Conservation (phyloP, 2,888 invertebrate species). For the Nezara viridula region DNA sequence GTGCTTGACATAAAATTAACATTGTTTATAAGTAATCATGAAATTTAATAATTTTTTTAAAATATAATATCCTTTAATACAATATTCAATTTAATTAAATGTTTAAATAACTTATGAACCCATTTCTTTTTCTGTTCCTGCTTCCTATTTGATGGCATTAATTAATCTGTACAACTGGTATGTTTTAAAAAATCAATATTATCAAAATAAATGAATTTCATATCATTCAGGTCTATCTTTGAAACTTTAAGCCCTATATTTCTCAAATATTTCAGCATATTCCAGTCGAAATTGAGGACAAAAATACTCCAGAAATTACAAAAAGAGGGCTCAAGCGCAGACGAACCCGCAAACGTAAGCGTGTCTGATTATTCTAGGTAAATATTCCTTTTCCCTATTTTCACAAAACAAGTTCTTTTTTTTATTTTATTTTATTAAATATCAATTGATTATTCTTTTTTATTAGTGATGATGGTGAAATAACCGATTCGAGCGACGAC, state of each 20-base stretch:
- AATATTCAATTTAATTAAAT: conserved; percentile 1
- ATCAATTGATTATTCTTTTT: neutral
- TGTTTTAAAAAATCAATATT: conserved; percentile 4
- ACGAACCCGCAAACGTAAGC: conserved; percentile 88
- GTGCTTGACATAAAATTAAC: conserved; percentile 49
- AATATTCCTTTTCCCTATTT: conserved; percentile 18
- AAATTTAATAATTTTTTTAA: neutral
- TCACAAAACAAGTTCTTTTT: neutral
- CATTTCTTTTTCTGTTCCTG: conserved; percentile 17
- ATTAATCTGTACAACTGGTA: conserved; percentile 24
- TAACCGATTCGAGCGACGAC: conserved; percentile 79
- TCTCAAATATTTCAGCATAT: conserved; percentile 56
- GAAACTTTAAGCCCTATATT: neutral
- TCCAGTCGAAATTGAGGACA: conserved; percentile 80
- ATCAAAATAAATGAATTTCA: conserved; percentile 26
- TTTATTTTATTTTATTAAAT: neutral
- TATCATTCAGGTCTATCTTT: neutral
- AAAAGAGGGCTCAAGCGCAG: conserved; percentile 89
- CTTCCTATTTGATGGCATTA: conserved; percentile 15
- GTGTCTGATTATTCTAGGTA: conserved; percentile 92
- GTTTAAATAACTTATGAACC: conserved; percentile 16
- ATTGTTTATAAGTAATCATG: neutral
- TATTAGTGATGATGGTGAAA: conserved; percentile 83
- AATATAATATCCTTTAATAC: neutral
- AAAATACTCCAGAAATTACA: conserved; percentile 85